Evolutionary conservation across 2,888 invertebrate species (phyloP), one percentile per base, ranked within the genome.

Genomic region (Cheilosia grossa): DNA sequence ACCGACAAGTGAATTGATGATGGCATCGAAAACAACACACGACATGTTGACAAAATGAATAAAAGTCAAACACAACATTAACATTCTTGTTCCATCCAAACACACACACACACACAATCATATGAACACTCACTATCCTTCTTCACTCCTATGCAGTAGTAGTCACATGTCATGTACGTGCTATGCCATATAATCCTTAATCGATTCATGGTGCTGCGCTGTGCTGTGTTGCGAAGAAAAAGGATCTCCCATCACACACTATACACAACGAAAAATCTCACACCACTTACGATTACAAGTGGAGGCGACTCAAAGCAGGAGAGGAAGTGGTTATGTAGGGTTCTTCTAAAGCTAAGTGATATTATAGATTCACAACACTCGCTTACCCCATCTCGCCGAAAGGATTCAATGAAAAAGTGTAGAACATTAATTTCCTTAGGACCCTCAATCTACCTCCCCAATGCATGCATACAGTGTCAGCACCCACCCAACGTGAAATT

Each of bases 41-140:
- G 81, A 85, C 81, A 81, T 81, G 85, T 85, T 85, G 85, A 85
- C 85, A 85, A 85, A 85, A 85, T 81, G 85, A 85, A 85, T 85
- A 85, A 85, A 85, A 85, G 85, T 85, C 85, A 81, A 81, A 81
- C 81, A 81, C 81, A 85, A 80, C 83, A 83, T 70, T 66, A 81
- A 85, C 75, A 85, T 85, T 85, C 70, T 49, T 59, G 51, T 49
- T 61, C 30, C 74, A 63, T 58, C 73, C 58, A 15, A 37, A 24
- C 61, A 66, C 53, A n/a, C 21, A 13, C 24, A 5, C n/a, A 42
- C 5, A 66, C 53, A 7, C 21, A 17, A 5, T 1, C 9, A 42
- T 1, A 27, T 1, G 27, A 27, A 3, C 59, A 27, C 7, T 37
- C 1, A 1, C 53, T 63, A 73, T 78, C 42, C 54, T 63, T 33